phyloP scores from a whole-genome alignment of 2,113 vertebrate species.

The Mixornis gularis region DNA sequence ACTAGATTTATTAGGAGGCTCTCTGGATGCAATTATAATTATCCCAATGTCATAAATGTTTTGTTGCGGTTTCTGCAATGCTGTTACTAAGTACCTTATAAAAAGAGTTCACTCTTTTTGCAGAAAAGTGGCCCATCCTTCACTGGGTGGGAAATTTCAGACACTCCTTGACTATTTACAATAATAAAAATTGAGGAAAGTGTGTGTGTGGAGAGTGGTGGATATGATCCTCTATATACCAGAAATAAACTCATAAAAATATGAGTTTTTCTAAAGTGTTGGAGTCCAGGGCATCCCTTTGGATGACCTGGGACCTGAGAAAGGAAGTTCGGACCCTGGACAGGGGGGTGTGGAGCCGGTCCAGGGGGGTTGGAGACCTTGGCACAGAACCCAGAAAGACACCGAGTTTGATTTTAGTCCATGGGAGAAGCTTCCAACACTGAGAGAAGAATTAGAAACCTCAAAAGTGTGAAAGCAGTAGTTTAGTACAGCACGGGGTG shows the following conservation, averaged over 20 bases:
- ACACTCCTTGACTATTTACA: background rate
- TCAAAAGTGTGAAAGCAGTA: too few species aligned
- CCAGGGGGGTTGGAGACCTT: too few species aligned
- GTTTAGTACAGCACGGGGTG: too few species aligned
- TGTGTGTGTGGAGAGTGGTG: background rate
- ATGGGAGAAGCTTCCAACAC: too few species aligned
- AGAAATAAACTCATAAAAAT: background rate
- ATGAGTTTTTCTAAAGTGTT: too few species aligned
- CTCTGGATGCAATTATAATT: background rate
- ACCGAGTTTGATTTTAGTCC: too few species aligned
- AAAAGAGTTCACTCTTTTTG: background rate
- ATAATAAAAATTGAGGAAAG: background rate
- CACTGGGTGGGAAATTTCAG: background rate
- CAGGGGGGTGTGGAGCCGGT: too few species aligned
- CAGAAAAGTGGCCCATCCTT: background rate
- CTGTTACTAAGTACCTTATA: background rate
- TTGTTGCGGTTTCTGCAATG: background rate
- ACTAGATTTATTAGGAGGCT: background rate
- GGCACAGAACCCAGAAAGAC: too few species aligned
- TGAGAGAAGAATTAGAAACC: too few species aligned
- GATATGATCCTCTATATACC: background rate
- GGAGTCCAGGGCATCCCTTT: too few species aligned
- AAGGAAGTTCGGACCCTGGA: too few species aligned
- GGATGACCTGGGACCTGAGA: too few species aligned
- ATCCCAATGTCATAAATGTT: background rate